phyloP scores from a whole-genome alignment of 1,140 invertebrate genomes.

The Cydia fagiglandana region DNA sequence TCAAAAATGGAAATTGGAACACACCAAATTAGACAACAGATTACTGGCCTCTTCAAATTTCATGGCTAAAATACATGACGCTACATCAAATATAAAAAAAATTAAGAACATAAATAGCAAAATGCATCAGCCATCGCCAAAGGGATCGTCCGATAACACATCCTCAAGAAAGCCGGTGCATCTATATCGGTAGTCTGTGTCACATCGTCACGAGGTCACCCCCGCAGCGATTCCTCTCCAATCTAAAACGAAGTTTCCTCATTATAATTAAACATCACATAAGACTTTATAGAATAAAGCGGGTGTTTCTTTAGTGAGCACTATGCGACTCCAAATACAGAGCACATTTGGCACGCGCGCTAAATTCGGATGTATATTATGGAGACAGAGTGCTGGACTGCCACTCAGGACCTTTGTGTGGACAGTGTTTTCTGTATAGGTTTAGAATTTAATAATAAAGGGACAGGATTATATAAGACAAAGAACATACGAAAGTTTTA shows the following conservation, averaged over 20 bases:
- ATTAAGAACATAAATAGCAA: too few species aligned
- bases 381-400: background rate
- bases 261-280: background rate
- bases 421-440: background rate
- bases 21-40: too few species aligned
- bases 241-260: background rate
- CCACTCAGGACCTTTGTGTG: background rate
- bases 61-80: too few species aligned
- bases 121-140: too few species aligned
- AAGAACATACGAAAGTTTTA: too few species aligned
- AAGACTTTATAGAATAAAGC: background rate
- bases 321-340: constrained; percentile 3
- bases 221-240: background rate
- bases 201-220: constrained; percentile 2
- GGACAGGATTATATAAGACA: background rate
- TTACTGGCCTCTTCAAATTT: too few species aligned
- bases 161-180: background rate
- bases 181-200: constrained; percentile 11
- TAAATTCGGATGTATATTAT: constrained; percentile 14
- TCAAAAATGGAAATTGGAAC: too few species aligned
- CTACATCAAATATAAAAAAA: too few species aligned
- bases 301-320: background rate
- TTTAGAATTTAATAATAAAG: background rate
- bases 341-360: constrained; percentile 14
- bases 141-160: background rate